Evolutionary conservation across 2,797 vertebrate species (phyloP).

Genomic region (Gambusia yucatana): DNA sequence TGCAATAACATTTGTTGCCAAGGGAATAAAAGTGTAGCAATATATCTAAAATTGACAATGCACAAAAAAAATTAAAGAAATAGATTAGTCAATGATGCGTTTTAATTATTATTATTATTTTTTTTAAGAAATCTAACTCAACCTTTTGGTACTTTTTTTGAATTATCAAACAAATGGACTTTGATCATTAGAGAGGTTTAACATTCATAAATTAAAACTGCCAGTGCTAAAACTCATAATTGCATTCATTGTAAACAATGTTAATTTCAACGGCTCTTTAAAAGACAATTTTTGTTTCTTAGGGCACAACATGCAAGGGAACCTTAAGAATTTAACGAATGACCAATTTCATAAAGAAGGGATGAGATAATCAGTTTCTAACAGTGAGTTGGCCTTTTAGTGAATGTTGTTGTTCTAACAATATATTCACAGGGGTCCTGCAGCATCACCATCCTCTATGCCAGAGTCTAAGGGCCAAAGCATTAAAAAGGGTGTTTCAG

Average conservation of each 20-base stretch:
- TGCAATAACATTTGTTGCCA: not conserved
- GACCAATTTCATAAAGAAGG: not conserved
- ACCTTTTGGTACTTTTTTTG: not conserved
- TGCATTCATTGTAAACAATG: not conserved
- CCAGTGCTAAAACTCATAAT: not conserved
- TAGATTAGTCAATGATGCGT: not conserved
- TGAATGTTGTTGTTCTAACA: not conserved
- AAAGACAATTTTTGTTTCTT: not conserved
- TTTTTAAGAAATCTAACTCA: not conserved
- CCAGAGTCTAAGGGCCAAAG: not conserved
- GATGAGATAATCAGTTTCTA: not conserved
- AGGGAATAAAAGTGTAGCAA: not conserved
- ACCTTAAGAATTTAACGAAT: not conserved
- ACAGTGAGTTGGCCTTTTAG: not conserved
- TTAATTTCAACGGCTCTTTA: not conserved
- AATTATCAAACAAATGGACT: not conserved
- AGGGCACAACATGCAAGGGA: not conserved
- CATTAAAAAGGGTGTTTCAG: constrained; percentile 1
- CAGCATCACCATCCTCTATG: not conserved
- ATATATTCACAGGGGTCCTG: constrained; percentile 2
- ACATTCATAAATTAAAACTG: not conserved
- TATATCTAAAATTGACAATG: not conserved
- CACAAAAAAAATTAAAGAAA: not conserved
- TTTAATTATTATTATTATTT: not conserved
- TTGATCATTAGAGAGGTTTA: not conserved